These are phyloP conservation scores for Diplodus sargus DNA, from an alignment of 2,797 vertebrate genomes.

Conservation along the genomic window DNA sequence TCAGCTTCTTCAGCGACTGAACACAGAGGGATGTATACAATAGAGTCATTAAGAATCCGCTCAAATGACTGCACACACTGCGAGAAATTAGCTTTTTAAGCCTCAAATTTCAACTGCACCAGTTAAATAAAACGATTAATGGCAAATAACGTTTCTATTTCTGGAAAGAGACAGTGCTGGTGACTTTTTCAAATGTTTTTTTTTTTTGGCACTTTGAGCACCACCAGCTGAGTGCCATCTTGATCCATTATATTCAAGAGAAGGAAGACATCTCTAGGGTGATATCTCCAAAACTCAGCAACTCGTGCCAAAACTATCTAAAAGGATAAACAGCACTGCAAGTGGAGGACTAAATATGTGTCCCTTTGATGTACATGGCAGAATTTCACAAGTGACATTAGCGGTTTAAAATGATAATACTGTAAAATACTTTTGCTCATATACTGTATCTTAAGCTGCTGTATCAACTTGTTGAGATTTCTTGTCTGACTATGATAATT, in stretches of 20 bases:
- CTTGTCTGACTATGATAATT: not conserved
- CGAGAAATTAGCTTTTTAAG: not conserved
- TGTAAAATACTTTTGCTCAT: not conserved
- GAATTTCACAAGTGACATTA: not conserved
- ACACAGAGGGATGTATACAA: constrained; percentile 1
- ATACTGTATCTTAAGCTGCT: not conserved
- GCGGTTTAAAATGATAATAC: constrained; percentile 8
- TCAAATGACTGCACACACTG: not conserved
- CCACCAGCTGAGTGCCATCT: no score
- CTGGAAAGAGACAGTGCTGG: no score
- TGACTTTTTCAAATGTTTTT: no score
- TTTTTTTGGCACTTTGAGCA: no score
- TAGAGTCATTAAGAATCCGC: not conserved
- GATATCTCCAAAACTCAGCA: no score
- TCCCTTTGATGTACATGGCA: not conserved
- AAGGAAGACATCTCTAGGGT: no score
- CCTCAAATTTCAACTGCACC: not conserved
- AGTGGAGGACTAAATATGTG: no score
- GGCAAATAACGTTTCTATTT: not conserved
- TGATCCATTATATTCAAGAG: no score
- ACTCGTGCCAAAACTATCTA: no score
- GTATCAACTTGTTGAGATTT: not conserved
- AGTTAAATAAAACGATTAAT: not conserved
- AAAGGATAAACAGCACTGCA: no score
- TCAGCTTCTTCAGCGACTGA: constrained; percentile 96